Evolutionary conservation across 2,888 invertebrate species (phyloP).

Genomic region (Rotaria socialis): DNA sequence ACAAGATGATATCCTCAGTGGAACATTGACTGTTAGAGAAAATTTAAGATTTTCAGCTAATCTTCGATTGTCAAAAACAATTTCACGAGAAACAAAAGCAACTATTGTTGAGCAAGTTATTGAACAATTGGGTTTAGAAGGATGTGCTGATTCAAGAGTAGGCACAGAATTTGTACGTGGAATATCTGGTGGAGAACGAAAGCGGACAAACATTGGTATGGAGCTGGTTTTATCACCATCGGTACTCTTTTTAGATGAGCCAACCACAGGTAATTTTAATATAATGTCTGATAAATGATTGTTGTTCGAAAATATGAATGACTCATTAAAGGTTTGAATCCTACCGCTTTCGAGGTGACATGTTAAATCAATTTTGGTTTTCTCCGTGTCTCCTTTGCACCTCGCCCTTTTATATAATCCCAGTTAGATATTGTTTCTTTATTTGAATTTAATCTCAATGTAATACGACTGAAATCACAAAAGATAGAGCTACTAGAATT

Average conservation of each 20-base stretch:
- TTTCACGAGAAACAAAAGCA: conserved; percentile 50
- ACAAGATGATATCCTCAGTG: conserved; percentile 59
- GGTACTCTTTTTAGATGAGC: conserved; percentile 59
- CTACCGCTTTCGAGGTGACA: too few relatives aligned
- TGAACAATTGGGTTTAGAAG: conserved; percentile 54
- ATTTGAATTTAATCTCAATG: too few relatives aligned
- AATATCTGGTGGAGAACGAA: conserved; percentile 60
- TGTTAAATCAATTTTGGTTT: too few relatives aligned
- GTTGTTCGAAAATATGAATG: too few relatives aligned
- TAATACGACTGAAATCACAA: too few relatives aligned
- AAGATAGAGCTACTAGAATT: too few relatives aligned
- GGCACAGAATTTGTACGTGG: conserved; percentile 59
- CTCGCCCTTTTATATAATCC: too few relatives aligned
- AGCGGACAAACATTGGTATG: conserved; percentile 60
- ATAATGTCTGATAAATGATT: too few relatives aligned
- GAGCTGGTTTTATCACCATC: conserved; percentile 58
- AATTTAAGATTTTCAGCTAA: conserved; percentile 55
- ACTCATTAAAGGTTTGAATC: too few relatives aligned
- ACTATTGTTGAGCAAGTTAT: conserved; percentile 53
- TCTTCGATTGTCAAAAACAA: conserved; percentile 52
- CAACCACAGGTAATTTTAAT: conserved; percentile 55
- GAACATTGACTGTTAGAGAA: conserved; percentile 53
- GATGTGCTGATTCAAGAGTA: conserved; percentile 57
- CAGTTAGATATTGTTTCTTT: too few relatives aligned
- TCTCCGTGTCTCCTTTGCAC: too few relatives aligned